These are phyloP conservation scores for Xestia rhomboidea DNA, from an alignment of 2,888 invertebrate genomes.

Conservation along the genomic window DNA sequence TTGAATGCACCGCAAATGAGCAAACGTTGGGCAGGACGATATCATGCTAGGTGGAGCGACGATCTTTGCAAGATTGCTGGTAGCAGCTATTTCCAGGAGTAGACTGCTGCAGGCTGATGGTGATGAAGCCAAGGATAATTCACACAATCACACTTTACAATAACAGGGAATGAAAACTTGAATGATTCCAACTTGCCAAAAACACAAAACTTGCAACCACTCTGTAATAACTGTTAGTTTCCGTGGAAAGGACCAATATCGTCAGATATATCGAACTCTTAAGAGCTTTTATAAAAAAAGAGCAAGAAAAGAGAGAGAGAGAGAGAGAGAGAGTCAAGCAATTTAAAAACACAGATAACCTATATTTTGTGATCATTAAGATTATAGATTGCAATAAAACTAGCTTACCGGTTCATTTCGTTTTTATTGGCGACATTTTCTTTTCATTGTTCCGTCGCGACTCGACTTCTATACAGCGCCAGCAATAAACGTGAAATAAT, in stretches of 20 bases:
- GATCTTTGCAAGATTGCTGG: not conserved
- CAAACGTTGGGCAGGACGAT: not conserved
- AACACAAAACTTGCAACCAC: not conserved
- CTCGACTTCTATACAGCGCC: constrained; percentile 50
- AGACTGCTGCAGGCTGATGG: not conserved
- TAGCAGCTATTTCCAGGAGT: not conserved
- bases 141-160: too few species aligned
- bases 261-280: not conserved
- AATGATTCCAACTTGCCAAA: not conserved
- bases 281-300: not conserved
- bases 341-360: constrained; percentile 21
- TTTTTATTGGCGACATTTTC: constrained; percentile 55
- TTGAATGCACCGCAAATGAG: not conserved
- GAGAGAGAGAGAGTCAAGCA: not conserved
- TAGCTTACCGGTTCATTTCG: constrained; percentile 45
- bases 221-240: not conserved
- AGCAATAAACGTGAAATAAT: constrained; percentile 65
- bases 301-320: not conserved
- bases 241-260: not conserved
- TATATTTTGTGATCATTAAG: constrained; percentile 34
- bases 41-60: not conserved
- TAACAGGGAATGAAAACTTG: not conserved
- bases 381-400: constrained; percentile 58
- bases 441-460: constrained; percentile 58
- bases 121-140: not conserved